These are phyloP conservation scores for Coreoperca whiteheadi DNA, from an alignment of 2,113 vertebrate genomes.

Conservation along the genomic window DNA sequence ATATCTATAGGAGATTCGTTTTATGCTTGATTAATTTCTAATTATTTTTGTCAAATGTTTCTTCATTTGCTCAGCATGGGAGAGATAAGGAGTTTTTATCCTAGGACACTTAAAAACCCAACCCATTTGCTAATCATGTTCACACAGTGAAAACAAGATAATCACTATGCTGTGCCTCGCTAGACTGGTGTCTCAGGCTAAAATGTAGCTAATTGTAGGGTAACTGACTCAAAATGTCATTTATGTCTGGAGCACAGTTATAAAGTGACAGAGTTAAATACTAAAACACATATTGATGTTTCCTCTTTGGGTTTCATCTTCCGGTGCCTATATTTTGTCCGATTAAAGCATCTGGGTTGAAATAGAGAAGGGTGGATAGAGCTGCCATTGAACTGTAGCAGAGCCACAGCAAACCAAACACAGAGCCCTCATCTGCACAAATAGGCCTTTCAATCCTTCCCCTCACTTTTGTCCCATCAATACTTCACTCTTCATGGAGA, in stretches of 20 bases:
- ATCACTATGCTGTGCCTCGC: conserved; percentile 26
- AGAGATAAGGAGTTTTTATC: background rate
- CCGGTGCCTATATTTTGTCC: conserved; percentile 44
- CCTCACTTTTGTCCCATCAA: conserved; percentile 82
- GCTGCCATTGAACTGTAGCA: conserved; percentile 65
- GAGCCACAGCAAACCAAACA: conserved; percentile 76
- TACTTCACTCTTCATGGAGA: conserved; percentile 79
- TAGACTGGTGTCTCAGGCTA: conserved; percentile 40
- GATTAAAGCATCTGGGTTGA: conserved; percentile 44
- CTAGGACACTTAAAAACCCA: background rate
- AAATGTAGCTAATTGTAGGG: conserved; percentile 60
- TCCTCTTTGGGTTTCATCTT: conserved; percentile 38
- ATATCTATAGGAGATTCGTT: background rate
- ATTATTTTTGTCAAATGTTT: background rate
- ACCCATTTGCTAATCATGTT: conserved; percentile 55
- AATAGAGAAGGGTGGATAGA: conserved; percentile 66
- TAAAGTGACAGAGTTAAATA: conserved; percentile 28
- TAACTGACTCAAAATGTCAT: conserved; percentile 43
- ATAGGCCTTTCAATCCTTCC: conserved; percentile 76
- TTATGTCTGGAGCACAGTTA: conserved; percentile 42
- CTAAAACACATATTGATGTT: conserved; percentile 38
- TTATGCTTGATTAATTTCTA: background rate
- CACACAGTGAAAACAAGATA: conserved; percentile 58
- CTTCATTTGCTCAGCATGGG: background rate
- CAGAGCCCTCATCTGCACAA: conserved; percentile 75